A percentile compares a stretch with the other conserved stretches of the same genome.
These are phyloP conservation scores for Grapholita molesta DNA, from an alignment of 1,140 invertebrate species.

Conservation along the genomic window DNA sequence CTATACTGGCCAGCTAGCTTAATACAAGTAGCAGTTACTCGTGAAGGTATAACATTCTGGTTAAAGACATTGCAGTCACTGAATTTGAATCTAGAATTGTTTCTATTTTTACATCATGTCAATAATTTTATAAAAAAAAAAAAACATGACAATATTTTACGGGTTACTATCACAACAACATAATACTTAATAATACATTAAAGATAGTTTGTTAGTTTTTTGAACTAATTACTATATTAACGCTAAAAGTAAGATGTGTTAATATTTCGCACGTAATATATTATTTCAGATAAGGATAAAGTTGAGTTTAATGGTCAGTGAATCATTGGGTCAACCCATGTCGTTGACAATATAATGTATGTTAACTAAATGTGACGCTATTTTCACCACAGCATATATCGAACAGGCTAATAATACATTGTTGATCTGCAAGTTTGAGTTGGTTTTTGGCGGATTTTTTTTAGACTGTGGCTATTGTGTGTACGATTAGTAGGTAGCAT, in stretches of 20 bases:
- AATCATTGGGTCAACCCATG: constrained; percentile 70
- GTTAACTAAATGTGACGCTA: constrained; percentile 54
- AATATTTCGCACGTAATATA: constrained; percentile 37
- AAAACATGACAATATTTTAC: background rate
- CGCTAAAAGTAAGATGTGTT: constrained; percentile 25
- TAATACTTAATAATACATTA: background rate
- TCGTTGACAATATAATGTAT: constrained; percentile 68
- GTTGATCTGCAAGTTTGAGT: constrained; percentile 24
- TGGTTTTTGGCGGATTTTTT: constrained; percentile 34
- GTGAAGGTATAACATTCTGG: no score
- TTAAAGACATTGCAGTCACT: no score
- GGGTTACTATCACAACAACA: background rate
- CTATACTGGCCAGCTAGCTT: background rate
- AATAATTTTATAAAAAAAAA: background rate
- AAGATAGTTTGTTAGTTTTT: background rate
- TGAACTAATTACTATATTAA: constrained; percentile 19
- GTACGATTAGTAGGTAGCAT: constrained; percentile 34
- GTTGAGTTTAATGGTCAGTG: constrained; percentile 62
- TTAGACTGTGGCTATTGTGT: constrained; percentile 49
- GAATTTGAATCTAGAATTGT: no score
- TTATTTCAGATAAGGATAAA: constrained; percentile 69
- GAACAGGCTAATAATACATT: constrained; percentile 31
- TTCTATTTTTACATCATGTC: background rate
- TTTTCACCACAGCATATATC: constrained; percentile 40
- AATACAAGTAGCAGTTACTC: background rate